phyloP scores from a whole-genome alignment of 2,113 vertebrate species.

The Clarias batrachus region DNA sequence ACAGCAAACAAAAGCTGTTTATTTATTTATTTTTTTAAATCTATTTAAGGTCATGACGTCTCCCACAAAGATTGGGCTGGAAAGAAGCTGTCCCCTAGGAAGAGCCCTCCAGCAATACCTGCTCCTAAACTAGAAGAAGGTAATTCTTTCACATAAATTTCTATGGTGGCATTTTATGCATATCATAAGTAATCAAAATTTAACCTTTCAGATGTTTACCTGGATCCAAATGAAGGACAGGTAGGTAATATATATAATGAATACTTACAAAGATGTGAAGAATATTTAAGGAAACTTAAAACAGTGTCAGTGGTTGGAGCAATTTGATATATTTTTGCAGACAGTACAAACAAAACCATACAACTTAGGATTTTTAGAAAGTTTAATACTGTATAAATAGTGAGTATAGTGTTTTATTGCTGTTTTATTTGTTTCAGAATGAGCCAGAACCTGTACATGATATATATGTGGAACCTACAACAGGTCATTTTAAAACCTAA shows the following conservation, averaged over 20 bases:
- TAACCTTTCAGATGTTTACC: constrained; percentile 70
- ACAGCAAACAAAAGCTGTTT: background rate
- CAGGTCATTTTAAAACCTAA: constrained; percentile 55
- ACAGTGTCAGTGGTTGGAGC: background rate
- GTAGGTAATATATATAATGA: constrained; percentile 63
- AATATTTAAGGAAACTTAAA: too few species aligned
- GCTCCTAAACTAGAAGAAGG: constrained; percentile 29
- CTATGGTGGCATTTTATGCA: background rate
- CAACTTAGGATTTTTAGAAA: background rate
- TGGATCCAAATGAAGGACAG: constrained; percentile 74
- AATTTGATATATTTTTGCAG: background rate
- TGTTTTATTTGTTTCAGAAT: constrained; percentile 56
- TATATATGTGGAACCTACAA: constrained; percentile 70
- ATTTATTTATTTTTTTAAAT: background rate
- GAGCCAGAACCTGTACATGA: constrained; percentile 58
- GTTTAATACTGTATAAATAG: background rate
- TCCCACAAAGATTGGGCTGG: constrained; percentile 69
- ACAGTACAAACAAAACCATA: background rate
- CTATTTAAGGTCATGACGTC: constrained; percentile 64
- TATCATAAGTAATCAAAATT: background rate
- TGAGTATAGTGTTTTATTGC: background rate
- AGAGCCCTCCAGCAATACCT: constrained; percentile 30
- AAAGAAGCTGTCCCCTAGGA: constrained; percentile 52
- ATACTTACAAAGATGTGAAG: background rate
- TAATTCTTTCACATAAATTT: background rate